Base-by-base conservation (phyloP, 23 tunicate genomes). In the Pegea sp. region DNA sequence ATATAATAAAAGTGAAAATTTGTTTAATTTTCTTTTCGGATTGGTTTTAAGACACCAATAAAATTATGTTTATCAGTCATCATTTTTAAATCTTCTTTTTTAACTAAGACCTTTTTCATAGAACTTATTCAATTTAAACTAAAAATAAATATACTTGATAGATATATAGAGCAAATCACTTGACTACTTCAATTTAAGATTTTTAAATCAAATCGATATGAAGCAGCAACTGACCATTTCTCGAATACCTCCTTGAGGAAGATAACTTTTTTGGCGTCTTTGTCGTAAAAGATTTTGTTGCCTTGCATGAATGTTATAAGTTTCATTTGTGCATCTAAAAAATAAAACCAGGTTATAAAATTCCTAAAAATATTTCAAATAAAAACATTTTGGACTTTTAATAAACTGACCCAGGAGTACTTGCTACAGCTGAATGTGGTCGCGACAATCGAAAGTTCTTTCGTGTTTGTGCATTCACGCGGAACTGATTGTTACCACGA, bases 221-320 rank as follows among this genome's bases (percentile, higher is more conserved):
- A 8, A 38, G 46, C 11, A 32, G 22, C 43, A 8, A 19, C 66
- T 54, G 29, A 62, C 77, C 56, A 38, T n/a, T 19, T 70, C 77
- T 1, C 28, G 62, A 31, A 54, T 62, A 24, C 29, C 26, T 2
- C 63, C 61, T 11, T 29, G 29, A 16, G 77, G 48, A 34, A 46
- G 42, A 26, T 46, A 70, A n/a, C 60, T 68, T 31, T 66, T 74
- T 24, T 74, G 65, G 19, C 67, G 38, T 56, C 79, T 42, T 31
- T 72, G 79, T 3, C 66, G 86, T n/a, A 74, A 53, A 49, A 74
- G 48, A 22, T 62, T 72, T 60, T 74, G 86, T 30, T n/a, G n/a
- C 72, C 26, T 38, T 63, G 24, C 55, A 74, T 59, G 63, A 44
- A 69, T 31, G 70, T 51, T 5, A n/a, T n/a, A n/a, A n/a, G n/a